A percentile compares a stretch with the other conserved stretches of the same genome.
Evolutionary conservation across 2,113 vertebrate genomes (phyloP).

Genomic region (Neotragus pygmaeus): DNA sequence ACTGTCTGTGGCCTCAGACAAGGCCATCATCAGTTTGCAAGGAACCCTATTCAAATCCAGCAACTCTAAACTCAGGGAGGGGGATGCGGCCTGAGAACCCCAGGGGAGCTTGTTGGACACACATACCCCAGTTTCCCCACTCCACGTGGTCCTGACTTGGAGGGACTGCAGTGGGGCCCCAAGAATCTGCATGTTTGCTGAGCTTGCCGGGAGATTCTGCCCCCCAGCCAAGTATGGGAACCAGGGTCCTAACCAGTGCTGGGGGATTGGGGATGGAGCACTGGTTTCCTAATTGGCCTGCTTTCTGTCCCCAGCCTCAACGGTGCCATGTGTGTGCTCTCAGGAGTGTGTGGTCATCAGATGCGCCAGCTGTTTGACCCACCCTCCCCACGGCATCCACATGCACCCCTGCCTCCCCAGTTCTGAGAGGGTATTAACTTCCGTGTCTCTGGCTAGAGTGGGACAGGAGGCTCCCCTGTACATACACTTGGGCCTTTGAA

Average conservation of each 20-base stretch:
- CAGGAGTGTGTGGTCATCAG: background rate
- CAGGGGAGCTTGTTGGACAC: background rate
- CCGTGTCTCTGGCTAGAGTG: background rate
- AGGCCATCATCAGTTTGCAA: background rate
- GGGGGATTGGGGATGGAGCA: background rate
- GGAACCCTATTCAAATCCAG: background rate
- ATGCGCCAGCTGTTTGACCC: fast-evolving
- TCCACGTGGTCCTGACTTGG: background rate
- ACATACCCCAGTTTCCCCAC: background rate
- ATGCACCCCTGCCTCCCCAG: background rate
- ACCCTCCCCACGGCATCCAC: too few species aligned
- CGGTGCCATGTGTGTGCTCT: fast-evolving
- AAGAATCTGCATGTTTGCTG: background rate
- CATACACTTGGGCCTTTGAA: background rate
- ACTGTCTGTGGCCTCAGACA: background rate
- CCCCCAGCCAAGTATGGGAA: fast-evolving
- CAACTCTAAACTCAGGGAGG: background rate
- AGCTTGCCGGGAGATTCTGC: background rate
- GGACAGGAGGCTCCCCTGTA: background rate
- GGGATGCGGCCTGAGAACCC: background rate
- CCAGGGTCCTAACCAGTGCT: background rate
- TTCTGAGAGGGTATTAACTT: background rate
- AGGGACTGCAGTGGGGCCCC: fast-evolving
- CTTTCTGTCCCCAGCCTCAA: background rate
- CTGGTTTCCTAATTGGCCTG: background rate